These are phyloP conservation scores for Stenodera caucasica DNA, from an alignment of 2,888 invertebrate species.

Conservation along the genomic window DNA sequence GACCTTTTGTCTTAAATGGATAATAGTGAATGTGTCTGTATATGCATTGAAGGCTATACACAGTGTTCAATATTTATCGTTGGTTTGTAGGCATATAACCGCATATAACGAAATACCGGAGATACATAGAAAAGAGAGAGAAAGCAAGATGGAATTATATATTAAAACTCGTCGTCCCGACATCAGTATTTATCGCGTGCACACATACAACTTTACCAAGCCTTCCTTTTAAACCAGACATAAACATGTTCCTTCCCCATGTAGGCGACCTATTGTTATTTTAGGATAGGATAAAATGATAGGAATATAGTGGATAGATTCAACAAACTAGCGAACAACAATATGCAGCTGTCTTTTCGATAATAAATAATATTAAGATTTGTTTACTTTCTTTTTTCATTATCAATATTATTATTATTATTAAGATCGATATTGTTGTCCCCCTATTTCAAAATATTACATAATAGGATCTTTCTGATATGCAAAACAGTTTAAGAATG, in stretches of 20 bases:
- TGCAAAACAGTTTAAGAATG: background rate
- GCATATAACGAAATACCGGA: background rate
- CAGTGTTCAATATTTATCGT: constrained; percentile 4
- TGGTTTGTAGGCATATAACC: constrained; percentile 9
- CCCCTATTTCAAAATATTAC: background rate
- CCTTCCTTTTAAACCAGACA: constrained; percentile 16
- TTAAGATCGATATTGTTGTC: background rate
- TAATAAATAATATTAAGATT: constrained; percentile 4
- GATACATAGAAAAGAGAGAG: background rate
- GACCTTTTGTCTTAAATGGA: constrained; percentile 9
- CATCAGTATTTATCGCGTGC: constrained; percentile 5
- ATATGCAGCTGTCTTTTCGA: constrained; percentile 6
- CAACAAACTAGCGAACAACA: constrained; percentile 7
- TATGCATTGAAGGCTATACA: constrained; percentile 1
- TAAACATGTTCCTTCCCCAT: constrained; percentile 27
- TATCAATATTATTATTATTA: background rate
- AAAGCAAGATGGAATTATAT: background rate
- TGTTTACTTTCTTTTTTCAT: background rate
- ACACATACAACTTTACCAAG: constrained; percentile 5
- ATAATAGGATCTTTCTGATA: background rate
- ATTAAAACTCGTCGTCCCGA: background rate
- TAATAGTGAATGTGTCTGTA: constrained; percentile 6
- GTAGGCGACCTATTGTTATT: constrained; percentile 28
- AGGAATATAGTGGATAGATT: constrained; percentile 6
- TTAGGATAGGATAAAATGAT: constrained; percentile 18